phyloP scores from a whole-genome alignment of 2,797 vertebrate genomes.

The Adrianichthys oophorus region DNA sequence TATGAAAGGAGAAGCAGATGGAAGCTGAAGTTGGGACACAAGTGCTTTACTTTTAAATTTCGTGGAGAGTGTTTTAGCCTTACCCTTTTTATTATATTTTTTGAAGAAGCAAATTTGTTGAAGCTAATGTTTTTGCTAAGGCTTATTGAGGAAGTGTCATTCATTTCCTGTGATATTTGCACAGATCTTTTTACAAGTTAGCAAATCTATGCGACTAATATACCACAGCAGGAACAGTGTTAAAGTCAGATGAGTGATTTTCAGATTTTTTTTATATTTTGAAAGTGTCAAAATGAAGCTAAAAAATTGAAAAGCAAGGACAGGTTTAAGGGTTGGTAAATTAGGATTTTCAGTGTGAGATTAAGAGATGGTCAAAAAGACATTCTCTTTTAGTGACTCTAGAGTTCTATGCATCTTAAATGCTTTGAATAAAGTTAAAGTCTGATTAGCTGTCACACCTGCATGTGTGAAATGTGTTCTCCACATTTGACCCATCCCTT shows the following conservation, averaged over 20 bases:
- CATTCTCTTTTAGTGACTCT: too few relatives aligned
- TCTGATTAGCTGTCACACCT: too few relatives aligned
- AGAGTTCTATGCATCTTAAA: too few relatives aligned
- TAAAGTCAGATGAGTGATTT: too few relatives aligned
- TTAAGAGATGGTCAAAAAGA: too few relatives aligned
- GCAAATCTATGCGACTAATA: conserved; percentile 3
- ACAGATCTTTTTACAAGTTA: conserved; percentile 16
- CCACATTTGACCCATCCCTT: too few relatives aligned
- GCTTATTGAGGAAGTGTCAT: conserved; percentile 4
- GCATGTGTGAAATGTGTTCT: too few relatives aligned
- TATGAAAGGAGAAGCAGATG: conserved; percentile 41
- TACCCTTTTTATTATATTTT: conserved; percentile 11
- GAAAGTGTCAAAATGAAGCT: too few relatives aligned
- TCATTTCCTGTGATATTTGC: conserved; percentile 19
- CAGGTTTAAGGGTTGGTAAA: background rate
- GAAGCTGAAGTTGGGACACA: conserved; percentile 32
- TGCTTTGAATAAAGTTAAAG: too few relatives aligned
- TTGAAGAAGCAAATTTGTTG: conserved; percentile 8
- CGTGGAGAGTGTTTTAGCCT: conserved; percentile 3
- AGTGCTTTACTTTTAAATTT: conserved; percentile 8
- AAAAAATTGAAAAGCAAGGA: background rate
- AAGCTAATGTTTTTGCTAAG: background rate
- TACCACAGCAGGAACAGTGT: too few relatives aligned
- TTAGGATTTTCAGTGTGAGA: too few relatives aligned
- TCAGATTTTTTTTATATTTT: too few relatives aligned